A percentile compares a stretch with the other conserved stretches of the same genome.
Conservation (phyloP, 2,113 vertebrate genomes). For the Myiopsitta monachus region DNA sequence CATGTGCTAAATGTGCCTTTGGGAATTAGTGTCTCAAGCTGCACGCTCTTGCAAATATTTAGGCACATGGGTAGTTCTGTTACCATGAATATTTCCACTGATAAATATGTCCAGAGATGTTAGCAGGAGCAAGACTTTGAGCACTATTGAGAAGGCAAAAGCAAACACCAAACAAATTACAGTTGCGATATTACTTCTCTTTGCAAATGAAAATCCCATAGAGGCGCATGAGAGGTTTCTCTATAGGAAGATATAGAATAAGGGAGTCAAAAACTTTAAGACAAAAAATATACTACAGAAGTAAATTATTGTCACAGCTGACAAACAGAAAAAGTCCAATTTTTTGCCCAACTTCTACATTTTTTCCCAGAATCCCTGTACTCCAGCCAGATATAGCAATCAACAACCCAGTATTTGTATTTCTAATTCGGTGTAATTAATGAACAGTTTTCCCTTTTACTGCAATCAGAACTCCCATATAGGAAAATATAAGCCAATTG, state of each 20-base stretch:
- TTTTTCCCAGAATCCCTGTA: background rate
- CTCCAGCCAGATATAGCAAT: background rate
- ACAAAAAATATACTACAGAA: background rate
- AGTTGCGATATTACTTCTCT: background rate
- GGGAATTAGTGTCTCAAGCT: background rate
- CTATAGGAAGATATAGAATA: background rate
- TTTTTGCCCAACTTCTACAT: background rate
- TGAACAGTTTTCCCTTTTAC: background rate
- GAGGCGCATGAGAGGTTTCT: background rate
- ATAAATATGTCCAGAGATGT: background rate
- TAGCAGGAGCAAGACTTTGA: background rate
- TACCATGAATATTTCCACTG: background rate
- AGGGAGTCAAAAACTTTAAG: background rate
- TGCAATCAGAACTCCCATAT: conserved; percentile 25
- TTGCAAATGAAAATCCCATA: background rate
- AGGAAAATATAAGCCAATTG: conserved; percentile 64
- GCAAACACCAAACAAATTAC: background rate
- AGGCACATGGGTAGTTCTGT: background rate
- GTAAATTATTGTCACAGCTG: background rate
- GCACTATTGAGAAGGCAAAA: background rate
- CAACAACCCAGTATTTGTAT: background rate
- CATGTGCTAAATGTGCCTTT: background rate
- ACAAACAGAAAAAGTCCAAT: conserved; percentile 14
- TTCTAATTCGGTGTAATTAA: conserved; percentile 45
- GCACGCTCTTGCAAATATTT: background rate